phyloP scores from a whole-genome alignment of 2,113 vertebrate genomes.

The Pelmatolapia mariae region DNA sequence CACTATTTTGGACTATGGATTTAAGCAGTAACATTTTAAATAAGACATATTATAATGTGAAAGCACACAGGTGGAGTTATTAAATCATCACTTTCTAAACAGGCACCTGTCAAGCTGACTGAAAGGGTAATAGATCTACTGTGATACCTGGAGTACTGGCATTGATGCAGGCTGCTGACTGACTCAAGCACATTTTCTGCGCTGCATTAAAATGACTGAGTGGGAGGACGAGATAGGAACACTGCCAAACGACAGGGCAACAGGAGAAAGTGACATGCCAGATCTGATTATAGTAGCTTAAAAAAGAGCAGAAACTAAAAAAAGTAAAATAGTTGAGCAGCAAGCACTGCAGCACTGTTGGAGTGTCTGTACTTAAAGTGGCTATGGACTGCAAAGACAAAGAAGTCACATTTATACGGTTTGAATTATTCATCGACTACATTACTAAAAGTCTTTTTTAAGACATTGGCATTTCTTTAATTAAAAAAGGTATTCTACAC shows the following conservation, averaged over 20 bases:
- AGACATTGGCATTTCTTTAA: not conserved
- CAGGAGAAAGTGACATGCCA: not conserved
- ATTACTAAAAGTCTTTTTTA: not conserved
- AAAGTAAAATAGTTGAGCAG: not conserved
- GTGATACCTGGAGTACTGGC: not conserved
- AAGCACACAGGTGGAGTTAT: not conserved
- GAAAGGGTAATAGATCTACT: not conserved
- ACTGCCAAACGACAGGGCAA: not conserved
- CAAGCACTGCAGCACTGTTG: not conserved
- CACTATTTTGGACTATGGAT: not conserved
- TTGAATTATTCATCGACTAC: not conserved
- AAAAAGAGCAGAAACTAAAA: not conserved
- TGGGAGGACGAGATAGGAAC: not conserved
- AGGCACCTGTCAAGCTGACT: not conserved
- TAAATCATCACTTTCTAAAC: not conserved
- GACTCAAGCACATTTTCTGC: constrained; percentile 10
- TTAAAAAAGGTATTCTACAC: not conserved
- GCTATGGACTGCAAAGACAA: not conserved
- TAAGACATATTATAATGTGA: not conserved
- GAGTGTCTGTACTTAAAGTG: not conserved
- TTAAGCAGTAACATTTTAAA: not conserved
- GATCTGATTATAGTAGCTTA: not conserved
- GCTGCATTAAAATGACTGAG: not conserved
- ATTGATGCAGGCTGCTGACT: not conserved
- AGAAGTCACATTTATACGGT: not conserved